These are phyloP conservation scores for Bruchidius siliquastri DNA, from an alignment of 2,888 invertebrate species.

Conservation along the genomic window DNA sequence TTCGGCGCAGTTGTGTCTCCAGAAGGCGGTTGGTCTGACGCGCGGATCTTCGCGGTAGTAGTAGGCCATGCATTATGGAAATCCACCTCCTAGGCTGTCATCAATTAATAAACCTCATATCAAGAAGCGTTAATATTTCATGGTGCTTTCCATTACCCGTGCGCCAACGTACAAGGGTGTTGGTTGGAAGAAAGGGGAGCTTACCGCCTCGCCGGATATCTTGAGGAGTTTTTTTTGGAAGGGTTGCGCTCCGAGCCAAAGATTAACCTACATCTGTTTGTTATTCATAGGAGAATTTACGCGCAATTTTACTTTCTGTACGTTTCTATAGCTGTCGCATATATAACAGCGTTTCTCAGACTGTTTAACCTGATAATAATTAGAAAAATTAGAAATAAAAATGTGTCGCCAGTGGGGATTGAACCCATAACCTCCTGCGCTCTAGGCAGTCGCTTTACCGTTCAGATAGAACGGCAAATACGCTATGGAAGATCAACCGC, in stretches of 20 bases:
- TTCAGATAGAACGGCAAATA: too few relatives aligned
- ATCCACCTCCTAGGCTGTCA: constrained; percentile 44
- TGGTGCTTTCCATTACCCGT: constrained; percentile 42
- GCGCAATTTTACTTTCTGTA: too few relatives aligned
- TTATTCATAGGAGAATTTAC: too few relatives aligned
- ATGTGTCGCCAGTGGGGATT: too few relatives aligned
- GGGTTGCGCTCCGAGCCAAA: neutral
- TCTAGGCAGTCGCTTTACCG: too few relatives aligned
- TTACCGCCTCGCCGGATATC: neutral
- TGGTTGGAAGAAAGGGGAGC: neutral
- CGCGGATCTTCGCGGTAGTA: constrained; percentile 18
- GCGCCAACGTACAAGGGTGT: neutral
- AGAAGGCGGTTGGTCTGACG: neutral
- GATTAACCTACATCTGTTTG: too few relatives aligned
- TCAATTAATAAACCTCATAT: constrained; percentile 52
- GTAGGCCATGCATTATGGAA: constrained; percentile 43
- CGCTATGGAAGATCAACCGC: too few relatives aligned
- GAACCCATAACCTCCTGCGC: too few relatives aligned
- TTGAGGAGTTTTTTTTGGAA: neutral
- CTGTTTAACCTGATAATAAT: too few relatives aligned
- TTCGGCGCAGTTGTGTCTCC: neutral
- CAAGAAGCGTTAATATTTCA: constrained; percentile 49
- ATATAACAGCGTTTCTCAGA: too few relatives aligned
- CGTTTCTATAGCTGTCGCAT: too few relatives aligned
- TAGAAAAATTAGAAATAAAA: too few relatives aligned